A percentile compares a stretch with the other conserved stretches of the same genome.
phyloP scores from a whole-genome alignment of 2,888 invertebrate genomes.

The Napeogenes inachia region DNA sequence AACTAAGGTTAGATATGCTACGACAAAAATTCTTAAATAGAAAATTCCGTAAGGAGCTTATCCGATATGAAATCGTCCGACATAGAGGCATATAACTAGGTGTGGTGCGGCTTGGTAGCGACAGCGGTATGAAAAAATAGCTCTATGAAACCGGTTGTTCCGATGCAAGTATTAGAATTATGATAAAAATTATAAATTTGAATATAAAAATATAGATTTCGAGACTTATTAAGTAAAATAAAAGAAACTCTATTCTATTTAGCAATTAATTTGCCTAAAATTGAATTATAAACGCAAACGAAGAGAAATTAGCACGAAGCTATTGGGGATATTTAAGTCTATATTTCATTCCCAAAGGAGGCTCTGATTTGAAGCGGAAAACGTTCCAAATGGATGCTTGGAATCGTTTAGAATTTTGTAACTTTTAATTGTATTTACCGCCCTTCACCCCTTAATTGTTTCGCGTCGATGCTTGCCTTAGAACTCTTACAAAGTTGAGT shows the following conservation, averaged over 20 bases:
- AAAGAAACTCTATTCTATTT: neutral
- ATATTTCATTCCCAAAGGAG: conserved; percentile 13
- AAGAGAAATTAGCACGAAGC: conserved; percentile 23
- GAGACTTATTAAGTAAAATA: neutral
- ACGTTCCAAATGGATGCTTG: conserved; percentile 26
- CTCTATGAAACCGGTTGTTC: no score
- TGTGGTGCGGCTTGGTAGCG: neutral
- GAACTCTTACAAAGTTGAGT: conserved; percentile 24
- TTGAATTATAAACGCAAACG: conserved; percentile 8
- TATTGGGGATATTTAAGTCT: conserved; percentile 19
- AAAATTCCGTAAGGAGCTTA: conserved; percentile 25
- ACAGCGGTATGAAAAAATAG: neutral
- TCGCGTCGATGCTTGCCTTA: conserved; percentile 26
- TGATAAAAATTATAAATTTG: neutral
- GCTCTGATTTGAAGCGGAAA: conserved; percentile 20
- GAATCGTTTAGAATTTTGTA: conserved; percentile 31
- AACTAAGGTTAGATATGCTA: conserved; percentile 19
- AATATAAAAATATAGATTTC: neutral
- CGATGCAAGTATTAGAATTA: no score
- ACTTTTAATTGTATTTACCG: conserved; percentile 37
- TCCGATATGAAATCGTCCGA: conserved; percentile 22
- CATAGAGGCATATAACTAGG: conserved; percentile 2
- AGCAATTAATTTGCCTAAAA: conserved; percentile 14
- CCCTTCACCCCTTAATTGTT: conserved; percentile 24
- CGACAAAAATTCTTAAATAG: conserved; percentile 18